Evolutionary conservation across 1,140 invertebrate species (phyloP), one percentile per base, ranked within the genome.

Genomic region (Drosophila sproati): DNA sequence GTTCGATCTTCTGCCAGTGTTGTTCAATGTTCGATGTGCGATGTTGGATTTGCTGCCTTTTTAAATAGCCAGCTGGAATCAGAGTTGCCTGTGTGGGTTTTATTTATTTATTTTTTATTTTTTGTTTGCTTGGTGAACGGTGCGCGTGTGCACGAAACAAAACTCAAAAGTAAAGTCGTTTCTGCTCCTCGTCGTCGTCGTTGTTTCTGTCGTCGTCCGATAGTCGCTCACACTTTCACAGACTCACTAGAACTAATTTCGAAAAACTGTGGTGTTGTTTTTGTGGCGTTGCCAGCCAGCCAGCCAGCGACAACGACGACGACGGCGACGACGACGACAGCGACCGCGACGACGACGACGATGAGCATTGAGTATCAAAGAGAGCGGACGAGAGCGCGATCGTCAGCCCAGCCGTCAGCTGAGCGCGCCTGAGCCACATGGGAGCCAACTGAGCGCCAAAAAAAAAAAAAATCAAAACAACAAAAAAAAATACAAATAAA

Each of bases 191-290:
- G 37, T 41, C 43, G 71, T 69, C 66, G 55, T 71, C 68, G 37
- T 41, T 39, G 71, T 73, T 39, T 43, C 50, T 41, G 66, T 35
- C 45, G 73, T 71, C 80, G 85, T 82, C 82, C 81, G 81, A 83
- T 85, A 80, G 82, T 85, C 80, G 90, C 90, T 87, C 80, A 91
- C 90, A 91, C 90, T 91, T 91, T 91, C 90, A 89, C 90, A 91
- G 89, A 91, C 90, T 83, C 85, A 87, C 82, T 91, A 91, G 90
- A 91, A 91, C 90, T 91, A 91, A 91, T 90, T 90, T 91, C 80
- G 78, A 86, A 90, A 86, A 89, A 81, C 85, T 79, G 75, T 89
- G 85, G 81, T 88, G 85, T 88, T 88, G 85, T 88, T 88, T 88
- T 88, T 88, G 85, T 89, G 85, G 52, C 73, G 55, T 63, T 71